These are phyloP conservation scores for Girardinichthys multiradiatus DNA, from an alignment of 2,113 vertebrate species.

Conservation along the genomic window DNA sequence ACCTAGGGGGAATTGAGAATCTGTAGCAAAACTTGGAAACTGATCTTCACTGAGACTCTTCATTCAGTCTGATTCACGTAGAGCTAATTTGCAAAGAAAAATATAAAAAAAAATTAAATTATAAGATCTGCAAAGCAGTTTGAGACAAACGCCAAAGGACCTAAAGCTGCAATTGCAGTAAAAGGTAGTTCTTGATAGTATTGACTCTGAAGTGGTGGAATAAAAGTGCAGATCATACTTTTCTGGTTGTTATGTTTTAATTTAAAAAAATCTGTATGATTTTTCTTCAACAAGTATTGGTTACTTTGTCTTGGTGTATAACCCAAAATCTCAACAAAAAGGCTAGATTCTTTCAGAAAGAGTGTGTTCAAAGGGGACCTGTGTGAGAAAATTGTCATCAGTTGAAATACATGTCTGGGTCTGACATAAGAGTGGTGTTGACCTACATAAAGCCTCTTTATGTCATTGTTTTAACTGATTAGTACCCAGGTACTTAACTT, in stretches of 20 bases:
- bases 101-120: not conserved
- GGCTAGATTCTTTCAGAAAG: not conserved
- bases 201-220: too few relatives aligned
- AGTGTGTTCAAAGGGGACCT: not conserved
- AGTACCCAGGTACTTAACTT: too few relatives aligned
- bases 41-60: not conserved
- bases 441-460: too few relatives aligned
- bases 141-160: not conserved
- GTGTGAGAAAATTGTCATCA: not conserved
- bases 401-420: not conserved
- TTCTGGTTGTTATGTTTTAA: not conserved
- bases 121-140: not conserved
- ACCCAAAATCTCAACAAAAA: not conserved
- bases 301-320: not conserved
- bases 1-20: not conserved
- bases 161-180: not conserved
- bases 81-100: too few relatives aligned
- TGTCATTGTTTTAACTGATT: too few relatives aligned
- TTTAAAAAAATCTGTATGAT: not conserved
- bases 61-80: too few relatives aligned
- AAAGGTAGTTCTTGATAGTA: not conserved
- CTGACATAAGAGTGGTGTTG: not conserved
- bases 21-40: too few relatives aligned
- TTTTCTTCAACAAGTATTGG: not conserved
- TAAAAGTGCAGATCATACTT: not conserved